Evolutionary conservation across 2,797 vertebrate genomes (phyloP), one percentile per base, ranked within the genome.

Genomic region (Rhincodon typus): DNA sequence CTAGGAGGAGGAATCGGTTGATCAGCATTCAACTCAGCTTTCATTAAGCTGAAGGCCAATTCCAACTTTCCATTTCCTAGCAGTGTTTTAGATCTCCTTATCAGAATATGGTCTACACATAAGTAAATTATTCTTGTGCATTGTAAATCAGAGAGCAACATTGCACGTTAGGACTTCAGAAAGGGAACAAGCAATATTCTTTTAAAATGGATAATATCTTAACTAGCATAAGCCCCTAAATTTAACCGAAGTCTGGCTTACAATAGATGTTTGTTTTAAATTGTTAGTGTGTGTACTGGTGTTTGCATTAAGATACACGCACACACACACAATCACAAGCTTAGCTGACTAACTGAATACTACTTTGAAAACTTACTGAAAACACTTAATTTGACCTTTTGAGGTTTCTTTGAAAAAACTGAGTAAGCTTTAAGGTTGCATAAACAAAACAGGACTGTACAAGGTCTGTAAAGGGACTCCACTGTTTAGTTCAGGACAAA

Each of bases 1-100:
- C 12, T 50, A 42, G 42, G 66, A 66, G 6, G 38, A 67, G 66
- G n/a, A 93, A 46, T 38, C 90, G 69, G 62, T 25, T 93, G 8
- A 93, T 93, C 90, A 93, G 66, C 90, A 93, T 93, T 93, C 90
- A 93, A 66, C n/a, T 66, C 62, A 93, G 3, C 21, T n/a, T 42
- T 93, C n/a, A n/a, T 69, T 69, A 17, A 8, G 90, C 62, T 69
- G 90, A 93, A 93, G n/a, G 66, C n/a, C 57, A 69, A n/a, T 69
- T 93, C 90, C 6, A 69, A n/a, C 62, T 38, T n/a, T 42, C 90
- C 90, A 93, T 19, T 25, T 46, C 25, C 6, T 84, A 42, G 46
- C 21, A 84, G 82, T 46, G 21, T 42, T 84, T 93, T 42, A n/a
- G 90, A 93, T 10, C 66, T 25, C 90, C 67, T 38, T 69, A 69